Conservation (phyloP, 2,888 invertebrate species). For the Drosophila infuscata region DNA sequence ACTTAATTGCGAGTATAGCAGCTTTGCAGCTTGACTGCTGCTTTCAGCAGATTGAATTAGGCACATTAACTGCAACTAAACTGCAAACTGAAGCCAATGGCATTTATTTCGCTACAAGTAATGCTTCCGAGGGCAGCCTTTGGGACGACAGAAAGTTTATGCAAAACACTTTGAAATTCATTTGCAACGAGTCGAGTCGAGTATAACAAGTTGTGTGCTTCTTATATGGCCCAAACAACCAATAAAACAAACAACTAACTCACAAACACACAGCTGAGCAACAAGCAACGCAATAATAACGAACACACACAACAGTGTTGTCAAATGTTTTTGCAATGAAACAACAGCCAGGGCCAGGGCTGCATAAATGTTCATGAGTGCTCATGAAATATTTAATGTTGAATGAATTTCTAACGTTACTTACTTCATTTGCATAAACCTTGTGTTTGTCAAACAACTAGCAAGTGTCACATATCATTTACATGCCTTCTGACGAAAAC, state of each 20-base stretch:
- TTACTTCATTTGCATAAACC: constrained; percentile 70
- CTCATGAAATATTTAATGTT: constrained; percentile 71
- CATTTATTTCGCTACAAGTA: neutral
- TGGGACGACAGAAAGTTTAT: constrained; percentile 42
- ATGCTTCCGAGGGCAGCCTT: constrained; percentile 17
- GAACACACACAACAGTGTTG: constrained; percentile 1
- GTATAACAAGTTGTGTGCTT: constrained; percentile 11
- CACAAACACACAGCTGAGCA: neutral
- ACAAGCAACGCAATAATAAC: constrained; percentile 23
- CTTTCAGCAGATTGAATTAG: constrained; percentile 39
- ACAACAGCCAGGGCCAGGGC: constrained; percentile 14
- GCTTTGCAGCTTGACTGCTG: constrained; percentile 25
- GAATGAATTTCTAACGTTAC: constrained; percentile 65
- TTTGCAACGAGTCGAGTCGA: constrained; percentile 28
- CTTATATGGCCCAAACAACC: constrained; percentile 44
- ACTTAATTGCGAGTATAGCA: constrained; percentile 70
- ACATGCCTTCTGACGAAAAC: constrained; percentile 41
- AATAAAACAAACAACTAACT: constrained; percentile 40
- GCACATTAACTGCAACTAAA: constrained; percentile 21
- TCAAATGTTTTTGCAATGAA: constrained; percentile 46
- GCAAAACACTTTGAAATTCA: constrained; percentile 64
- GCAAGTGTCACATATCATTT: constrained; percentile 61
- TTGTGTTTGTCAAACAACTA: constrained; percentile 51
- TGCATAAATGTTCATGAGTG: constrained; percentile 62
- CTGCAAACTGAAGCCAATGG: constrained; percentile 5